Percentiles rank a stretch among this genome's conserved stretches.
Conservation (phyloP, 92 coral and sea anemone genomes). For the Parazoanthus swiftii region DNA sequence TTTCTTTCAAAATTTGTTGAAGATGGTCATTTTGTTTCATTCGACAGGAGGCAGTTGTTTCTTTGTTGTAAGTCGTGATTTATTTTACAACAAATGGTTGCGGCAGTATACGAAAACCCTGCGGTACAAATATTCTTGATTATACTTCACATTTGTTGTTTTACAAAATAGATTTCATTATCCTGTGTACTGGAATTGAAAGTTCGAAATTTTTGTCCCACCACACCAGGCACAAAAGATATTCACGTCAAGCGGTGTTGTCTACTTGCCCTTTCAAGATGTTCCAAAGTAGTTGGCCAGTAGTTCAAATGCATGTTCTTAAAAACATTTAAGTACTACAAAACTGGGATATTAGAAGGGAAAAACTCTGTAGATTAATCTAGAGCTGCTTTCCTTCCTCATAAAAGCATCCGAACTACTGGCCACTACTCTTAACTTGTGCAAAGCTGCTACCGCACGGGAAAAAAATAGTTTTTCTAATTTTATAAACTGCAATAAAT, state of each 20-base stretch:
- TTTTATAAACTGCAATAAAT: constrained; percentile 35
- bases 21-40: background rate
- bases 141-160: constrained; percentile 51
- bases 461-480: background rate
- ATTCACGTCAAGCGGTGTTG: background rate
- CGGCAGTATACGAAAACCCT: constrained; percentile 42
- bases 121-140: constrained; percentile 52
- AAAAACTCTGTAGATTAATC: background rate
- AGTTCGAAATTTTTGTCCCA: constrained; percentile 3
- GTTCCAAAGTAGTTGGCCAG: background rate
- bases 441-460: constrained; percentile 23
- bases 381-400: background rate
- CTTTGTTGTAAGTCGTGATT: constrained; percentile 25
- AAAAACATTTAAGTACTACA: too few species aligned
- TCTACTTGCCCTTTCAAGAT: background rate
- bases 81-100: constrained; percentile 47
- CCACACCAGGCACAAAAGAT: background rate
- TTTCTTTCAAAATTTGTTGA: background rate
- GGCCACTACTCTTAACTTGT: background rate
- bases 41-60: background rate
- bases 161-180: constrained; percentile 66
- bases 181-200: constrained; percentile 36
- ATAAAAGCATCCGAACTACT: constrained; percentile 7
- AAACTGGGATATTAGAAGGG: background rate
- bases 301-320: background rate